A percentile compares a stretch with the other conserved stretches of the same genome.
Conservation (phyloP, 2,888 invertebrate genomes). For the Drosophila macrospina region DNA sequence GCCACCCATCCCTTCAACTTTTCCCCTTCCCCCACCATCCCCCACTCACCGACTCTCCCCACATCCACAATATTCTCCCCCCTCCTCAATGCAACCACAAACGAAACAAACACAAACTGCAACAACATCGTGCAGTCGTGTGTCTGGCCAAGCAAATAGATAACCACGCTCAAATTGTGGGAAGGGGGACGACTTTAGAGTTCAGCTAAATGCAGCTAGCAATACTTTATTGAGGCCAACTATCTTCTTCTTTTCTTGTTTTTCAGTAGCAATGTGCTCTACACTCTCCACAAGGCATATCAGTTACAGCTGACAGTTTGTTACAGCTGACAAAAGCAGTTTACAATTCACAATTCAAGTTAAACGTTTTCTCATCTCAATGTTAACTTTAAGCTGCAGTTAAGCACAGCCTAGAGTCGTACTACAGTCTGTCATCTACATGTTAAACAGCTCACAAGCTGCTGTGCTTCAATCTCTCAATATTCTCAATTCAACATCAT, state of each 20-base stretch:
- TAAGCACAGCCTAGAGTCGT: too few relatives aligned
- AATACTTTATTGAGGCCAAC: slow-evolving; percentile 29
- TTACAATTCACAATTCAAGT: too few relatives aligned
- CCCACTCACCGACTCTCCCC: neutral
- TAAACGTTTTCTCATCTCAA: neutral
- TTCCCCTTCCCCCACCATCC: neutral
- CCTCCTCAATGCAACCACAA: slow-evolving; percentile 17
- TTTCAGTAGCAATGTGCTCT: slow-evolving; percentile 1
- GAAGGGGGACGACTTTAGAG: neutral
- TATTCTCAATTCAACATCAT: too few relatives aligned
- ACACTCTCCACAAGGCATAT: neutral
- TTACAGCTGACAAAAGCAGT: too few relatives aligned
- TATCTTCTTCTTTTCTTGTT: too few relatives aligned
- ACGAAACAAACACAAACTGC: slow-evolving; percentile 30
- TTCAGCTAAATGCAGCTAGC: slow-evolving; percentile 26
- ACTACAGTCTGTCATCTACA: too few relatives aligned
- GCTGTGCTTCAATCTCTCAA: too few relatives aligned
- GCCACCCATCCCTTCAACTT: neutral
- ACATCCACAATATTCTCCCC: neutral
- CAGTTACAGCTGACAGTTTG: neutral
- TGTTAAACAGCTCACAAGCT: too few relatives aligned
- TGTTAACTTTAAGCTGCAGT: neutral
- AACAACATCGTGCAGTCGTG: slow-evolving; percentile 66
- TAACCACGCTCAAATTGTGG: slow-evolving; percentile 4
- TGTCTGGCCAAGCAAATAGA: slow-evolving; percentile 53